phyloP scores from a whole-genome alignment of 2,888 invertebrate species.

The Torymus texanus region DNA sequence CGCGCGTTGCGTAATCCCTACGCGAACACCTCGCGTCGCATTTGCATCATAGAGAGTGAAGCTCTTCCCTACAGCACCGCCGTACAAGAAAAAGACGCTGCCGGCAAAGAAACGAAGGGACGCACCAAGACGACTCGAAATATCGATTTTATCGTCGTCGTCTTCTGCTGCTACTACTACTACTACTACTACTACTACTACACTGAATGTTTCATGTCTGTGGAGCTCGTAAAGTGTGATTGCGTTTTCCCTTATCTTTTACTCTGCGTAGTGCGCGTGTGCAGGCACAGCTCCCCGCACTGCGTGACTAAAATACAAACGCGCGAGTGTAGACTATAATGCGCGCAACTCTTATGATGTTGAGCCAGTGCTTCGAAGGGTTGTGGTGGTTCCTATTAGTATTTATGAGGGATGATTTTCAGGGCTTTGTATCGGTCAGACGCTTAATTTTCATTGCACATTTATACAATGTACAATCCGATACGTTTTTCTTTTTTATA shows the following conservation, averaged over 20 bases:
- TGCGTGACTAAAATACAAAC: constrained; percentile 42
- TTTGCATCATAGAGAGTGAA: no score
- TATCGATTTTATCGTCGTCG: constrained; percentile 40
- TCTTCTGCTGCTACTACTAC: no score
- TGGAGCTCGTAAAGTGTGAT: constrained; percentile 15
- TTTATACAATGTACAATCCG: no score
- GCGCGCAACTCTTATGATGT: background rate
- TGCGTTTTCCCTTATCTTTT: constrained; percentile 31
- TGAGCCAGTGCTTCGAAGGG: no score
- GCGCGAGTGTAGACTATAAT: background rate
- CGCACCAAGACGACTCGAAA: background rate
- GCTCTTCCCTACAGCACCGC: background rate
- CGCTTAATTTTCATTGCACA: no score
- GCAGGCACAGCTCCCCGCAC: no score
- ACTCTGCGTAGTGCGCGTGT: background rate
- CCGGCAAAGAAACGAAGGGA: background rate
- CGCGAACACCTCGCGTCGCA: no score
- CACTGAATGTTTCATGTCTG: constrained; percentile 50
- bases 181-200: background rate
- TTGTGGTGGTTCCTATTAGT: no score
- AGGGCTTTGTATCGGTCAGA: no score
- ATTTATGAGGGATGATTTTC: no score
- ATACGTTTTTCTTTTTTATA: no score
- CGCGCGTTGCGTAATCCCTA: no score
- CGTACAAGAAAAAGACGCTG: background rate